Base-by-base conservation (phyloP, 23 tunicate genomes). In the Ciona savignyi region DNA sequence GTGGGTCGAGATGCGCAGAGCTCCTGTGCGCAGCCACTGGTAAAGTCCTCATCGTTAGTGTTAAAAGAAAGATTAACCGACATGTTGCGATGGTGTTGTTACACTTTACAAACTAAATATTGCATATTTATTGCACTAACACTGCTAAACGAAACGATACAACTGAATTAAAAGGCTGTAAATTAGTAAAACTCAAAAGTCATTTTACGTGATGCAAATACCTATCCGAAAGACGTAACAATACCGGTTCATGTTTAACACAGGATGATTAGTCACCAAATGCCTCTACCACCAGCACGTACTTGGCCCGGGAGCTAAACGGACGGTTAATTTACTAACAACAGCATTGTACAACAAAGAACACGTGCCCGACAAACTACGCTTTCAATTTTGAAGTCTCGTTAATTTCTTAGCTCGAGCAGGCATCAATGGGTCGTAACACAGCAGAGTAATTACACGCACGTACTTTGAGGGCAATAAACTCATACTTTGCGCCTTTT, bases 51-150 rank as follows among this genome's bases (percentile, higher is more conserved):
- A 3, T 85, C 91, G 73, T 73, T 72, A 0, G 75, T 29, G 19
- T 34, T 30, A 51, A 85, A 85, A 22, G 91, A 85, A 28, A 85
- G 56, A 48, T 85, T 85, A 31, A 85, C 83, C 49, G 91, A 81
- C 91, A 85, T 85, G 29, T 68, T 63, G 28, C 28, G 22, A 63
- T 9, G 4, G 22, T 63, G 56, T 42, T 42, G 15, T 42, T 42
- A 42, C 56, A 6, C 9, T 15, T 42, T 42, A 42, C 15, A n/a
- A n/a, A n/a, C 15, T 42, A 6, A 6, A 42, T 6, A 42, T 42
- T 42, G 56, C 56, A 42, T 42, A 9, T 6, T 42, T 42, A 42
- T 15, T 6, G 56, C 15, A 42, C 9, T 15, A 42, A 42, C 15
- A 15, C 56, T 42, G 56, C 56, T 42, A 6, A 15, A 42, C 9